Evolutionary conservation across 2,113 vertebrate species (phyloP).

Genomic region (Hypocryptadius cinnamomeus): DNA sequence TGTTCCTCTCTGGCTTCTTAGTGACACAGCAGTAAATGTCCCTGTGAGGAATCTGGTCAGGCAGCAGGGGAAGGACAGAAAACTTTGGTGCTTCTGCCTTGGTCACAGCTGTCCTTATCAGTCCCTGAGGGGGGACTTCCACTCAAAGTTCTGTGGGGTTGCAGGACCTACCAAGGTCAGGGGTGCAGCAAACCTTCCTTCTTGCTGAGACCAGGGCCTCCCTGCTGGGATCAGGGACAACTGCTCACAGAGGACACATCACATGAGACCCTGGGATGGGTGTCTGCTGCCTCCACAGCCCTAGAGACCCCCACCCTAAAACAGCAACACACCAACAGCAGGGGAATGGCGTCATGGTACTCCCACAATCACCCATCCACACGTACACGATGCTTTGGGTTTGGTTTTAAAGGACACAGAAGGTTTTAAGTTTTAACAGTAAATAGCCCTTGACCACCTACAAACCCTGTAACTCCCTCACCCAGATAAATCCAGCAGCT

Average conservation of each 20-base stretch:
- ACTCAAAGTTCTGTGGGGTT: background rate
- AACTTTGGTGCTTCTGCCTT: background rate
- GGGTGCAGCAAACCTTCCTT: background rate
- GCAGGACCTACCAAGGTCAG: background rate
- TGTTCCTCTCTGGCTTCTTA: background rate
- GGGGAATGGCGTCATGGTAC: background rate
- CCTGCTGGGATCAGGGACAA: background rate
- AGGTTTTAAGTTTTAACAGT: background rate
- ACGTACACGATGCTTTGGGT: background rate
- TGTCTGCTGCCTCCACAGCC: background rate
- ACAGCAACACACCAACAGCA: background rate
- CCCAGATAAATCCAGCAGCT: background rate
- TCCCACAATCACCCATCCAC: background rate
- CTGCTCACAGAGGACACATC: background rate
- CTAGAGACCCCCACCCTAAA: background rate
- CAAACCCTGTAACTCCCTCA: background rate
- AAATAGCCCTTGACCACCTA: conserved; percentile 40
- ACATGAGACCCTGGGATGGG: background rate
- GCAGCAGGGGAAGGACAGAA: background rate
- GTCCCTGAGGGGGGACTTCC: background rate
- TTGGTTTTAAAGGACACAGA: background rate
- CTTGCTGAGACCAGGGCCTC: background rate
- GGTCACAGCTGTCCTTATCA: background rate
- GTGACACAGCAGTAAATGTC: background rate
- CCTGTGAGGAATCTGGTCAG: background rate